Base-by-base conservation (phyloP, 2,113 vertebrate genomes). In the Anarrhichthys ocellatus region DNA sequence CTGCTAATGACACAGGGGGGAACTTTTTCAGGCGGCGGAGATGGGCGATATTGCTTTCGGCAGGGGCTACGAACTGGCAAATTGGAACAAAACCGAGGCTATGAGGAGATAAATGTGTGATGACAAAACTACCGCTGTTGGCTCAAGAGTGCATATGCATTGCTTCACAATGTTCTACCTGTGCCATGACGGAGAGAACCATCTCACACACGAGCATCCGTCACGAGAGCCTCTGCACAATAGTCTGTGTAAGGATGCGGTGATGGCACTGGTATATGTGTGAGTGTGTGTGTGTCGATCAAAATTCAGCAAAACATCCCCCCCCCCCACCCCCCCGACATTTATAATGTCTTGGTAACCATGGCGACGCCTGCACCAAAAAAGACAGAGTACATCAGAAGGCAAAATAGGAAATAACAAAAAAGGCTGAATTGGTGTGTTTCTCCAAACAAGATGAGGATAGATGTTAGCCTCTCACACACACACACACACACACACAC, bases 1-100 rank as follows among this genome's bases (percentile, higher is more conserved):
- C 84, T 93, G 85, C 86, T 93, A 92, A 93, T 92, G 91, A 90
- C 90, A 85, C 82, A 83, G 67, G 91, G 88, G 91, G 81, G 56
- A 88, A 88, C 76, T 87, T 90, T 89, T 78, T 46, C 84, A 88
- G 81, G 86, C 84, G 73, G 76, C 24, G 27, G 86, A 87, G 88
- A 89, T 81, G 82, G 90, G 80, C 87, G 70, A 92, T 91, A 93
- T 86, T 87, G 84, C 90, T 86, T 91, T 86, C 81, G 89, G 91
- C 88, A 44, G 85, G 75, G 78, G 87, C 83, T 82, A 59, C 76
- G 61, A 85, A 89, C 88, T 90, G 84, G 87, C 84, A 89, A 86
- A 89, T 73, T 90, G 85, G 83, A 92, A 87, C 83, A 81, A 87
- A 87, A 90, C 88, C 78, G 76, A 77, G 83, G 82, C 85, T 83